Evolutionary conservation across 2,797 vertebrate genomes (phyloP).

Genomic region (Esox lucius): DNA sequence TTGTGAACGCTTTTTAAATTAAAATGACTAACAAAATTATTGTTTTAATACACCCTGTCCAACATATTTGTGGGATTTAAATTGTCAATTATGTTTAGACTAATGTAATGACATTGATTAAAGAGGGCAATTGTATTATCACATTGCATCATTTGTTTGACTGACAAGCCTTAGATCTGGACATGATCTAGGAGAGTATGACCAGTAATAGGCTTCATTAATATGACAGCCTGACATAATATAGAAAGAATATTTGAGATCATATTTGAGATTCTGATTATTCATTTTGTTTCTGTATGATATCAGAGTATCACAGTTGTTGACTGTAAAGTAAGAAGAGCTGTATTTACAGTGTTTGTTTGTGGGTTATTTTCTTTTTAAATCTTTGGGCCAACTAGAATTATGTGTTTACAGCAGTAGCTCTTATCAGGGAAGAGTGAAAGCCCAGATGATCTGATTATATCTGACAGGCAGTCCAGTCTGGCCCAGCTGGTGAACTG

Average conservation of each 20-base stretch:
- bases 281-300: no score
- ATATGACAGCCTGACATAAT: neutral
- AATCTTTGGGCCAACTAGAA: no score
- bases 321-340: neutral
- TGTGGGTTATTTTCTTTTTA: no score
- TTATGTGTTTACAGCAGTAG: constrained; percentile 1
- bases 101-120: constrained; percentile 32
- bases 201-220: neutral
- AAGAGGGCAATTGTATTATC: constrained; percentile 56
- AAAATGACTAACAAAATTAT: neutral
- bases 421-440: constrained; percentile 7
- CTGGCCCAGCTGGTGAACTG: constrained; percentile 60
- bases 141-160: constrained; percentile 52
- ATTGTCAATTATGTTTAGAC: constrained; percentile 14
- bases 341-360: neutral
- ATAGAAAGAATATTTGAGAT: neutral
- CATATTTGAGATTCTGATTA: no score
- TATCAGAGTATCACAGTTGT: neutral
- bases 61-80: constrained; percentile 10
- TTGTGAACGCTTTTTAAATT: neutral
- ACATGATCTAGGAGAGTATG: neutral
- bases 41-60: neutral
- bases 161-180: constrained; percentile 26
- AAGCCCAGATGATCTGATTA: constrained; percentile 64
- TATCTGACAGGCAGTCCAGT: constrained; percentile 66